Evolutionary conservation across 2,113 vertebrate species (phyloP).

Genomic region (Heteronetta atricapilla): DNA sequence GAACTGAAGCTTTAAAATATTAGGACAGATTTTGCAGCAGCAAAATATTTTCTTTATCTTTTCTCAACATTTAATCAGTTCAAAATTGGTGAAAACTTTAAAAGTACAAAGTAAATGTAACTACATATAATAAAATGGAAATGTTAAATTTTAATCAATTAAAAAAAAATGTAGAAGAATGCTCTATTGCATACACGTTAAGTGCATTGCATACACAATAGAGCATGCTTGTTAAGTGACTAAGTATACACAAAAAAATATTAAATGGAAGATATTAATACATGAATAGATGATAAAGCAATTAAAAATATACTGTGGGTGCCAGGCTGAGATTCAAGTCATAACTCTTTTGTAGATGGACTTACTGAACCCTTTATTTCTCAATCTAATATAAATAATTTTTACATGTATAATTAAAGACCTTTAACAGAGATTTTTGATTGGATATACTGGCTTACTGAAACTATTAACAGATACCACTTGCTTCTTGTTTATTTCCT

Average conservation of each 20-base stretch:
- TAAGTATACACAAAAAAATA: neutral
- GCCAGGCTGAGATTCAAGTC: neutral
- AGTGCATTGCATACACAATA: too few species aligned
- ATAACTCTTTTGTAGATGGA: neutral
- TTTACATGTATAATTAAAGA: neutral
- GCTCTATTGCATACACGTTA: neutral
- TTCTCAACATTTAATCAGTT: neutral
- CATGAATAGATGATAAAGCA: neutral
- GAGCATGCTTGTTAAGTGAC: neutral
- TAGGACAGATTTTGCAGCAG: neutral
- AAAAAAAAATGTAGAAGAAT: neutral
- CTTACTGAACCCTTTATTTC: neutral
- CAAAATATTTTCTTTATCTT: neutral
- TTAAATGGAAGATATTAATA: neutral
- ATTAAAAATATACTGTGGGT: neutral
- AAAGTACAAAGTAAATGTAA: neutral
- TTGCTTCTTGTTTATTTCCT: neutral
- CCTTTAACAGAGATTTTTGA: neutral
- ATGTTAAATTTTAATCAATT: neutral
- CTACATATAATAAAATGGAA: neutral
- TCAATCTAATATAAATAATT: neutral
- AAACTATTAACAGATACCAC: rapidly evolving
- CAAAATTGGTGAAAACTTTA: neutral
- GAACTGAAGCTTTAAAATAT: neutral
- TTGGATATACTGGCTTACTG: neutral